Evolutionary conservation across 2,113 vertebrate genomes (phyloP).

Genomic region (Motacilla tschutschensis): DNA sequence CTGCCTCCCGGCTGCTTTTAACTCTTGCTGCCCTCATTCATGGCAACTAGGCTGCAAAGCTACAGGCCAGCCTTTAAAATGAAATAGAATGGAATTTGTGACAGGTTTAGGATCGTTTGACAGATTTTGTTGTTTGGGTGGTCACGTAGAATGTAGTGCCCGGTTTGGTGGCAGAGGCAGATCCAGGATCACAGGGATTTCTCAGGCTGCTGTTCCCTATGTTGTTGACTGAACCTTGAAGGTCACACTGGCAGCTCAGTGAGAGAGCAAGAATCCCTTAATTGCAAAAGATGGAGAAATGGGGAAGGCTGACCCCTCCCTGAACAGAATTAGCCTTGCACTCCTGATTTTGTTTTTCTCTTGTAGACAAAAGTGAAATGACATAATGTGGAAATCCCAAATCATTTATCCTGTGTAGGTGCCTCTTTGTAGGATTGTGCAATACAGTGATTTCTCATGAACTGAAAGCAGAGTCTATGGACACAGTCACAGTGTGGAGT

Average conservation of each 20-base stretch:
- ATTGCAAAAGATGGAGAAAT: neutral
- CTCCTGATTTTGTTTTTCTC: neutral
- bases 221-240: neutral
- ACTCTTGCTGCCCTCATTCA: fast-evolving
- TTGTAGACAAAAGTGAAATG: neutral
- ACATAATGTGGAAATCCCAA: neutral
- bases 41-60: neutral
- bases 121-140: neutral
- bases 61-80: fast-evolving
- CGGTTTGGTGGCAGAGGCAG: neutral
- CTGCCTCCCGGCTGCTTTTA: neutral
- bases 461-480: neutral
- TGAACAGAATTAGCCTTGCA: neutral
- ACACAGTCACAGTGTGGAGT: neutral
- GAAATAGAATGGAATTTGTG: fast-evolving
- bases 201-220: neutral
- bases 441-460: neutral
- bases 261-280: neutral
- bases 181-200: neutral
- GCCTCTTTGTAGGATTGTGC: neutral
- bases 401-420: neutral
- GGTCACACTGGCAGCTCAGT: neutral
- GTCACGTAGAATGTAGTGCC: neutral
- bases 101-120: fast-evolving
- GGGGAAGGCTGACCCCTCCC: neutral